Base-by-base conservation (phyloP, 2,888 invertebrate genomes). In the Dynastes hyllus region DNA sequence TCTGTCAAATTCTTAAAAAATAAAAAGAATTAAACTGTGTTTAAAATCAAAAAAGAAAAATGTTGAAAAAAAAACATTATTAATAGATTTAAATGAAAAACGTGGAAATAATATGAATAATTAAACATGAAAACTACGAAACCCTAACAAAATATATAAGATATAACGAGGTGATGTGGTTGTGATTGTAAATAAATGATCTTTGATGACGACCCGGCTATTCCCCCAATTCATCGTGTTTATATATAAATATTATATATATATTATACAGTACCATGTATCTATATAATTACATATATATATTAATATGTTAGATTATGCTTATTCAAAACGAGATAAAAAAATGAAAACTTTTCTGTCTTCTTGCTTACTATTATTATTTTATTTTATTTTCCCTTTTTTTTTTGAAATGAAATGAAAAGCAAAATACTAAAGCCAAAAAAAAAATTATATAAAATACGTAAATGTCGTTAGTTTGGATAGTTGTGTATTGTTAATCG, bases 171-270 rank as follows among this genome's bases (percentile, higher is more conserved):
- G 85, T 86, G 85, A 86, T 86, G 87, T 87, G 88, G 88, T 88
- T 88, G 88, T 88, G 88, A 88, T 88, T 69, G 51, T 69, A 69
- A 29, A 88, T 87, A 78, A 40, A 84, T 86, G 87, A 87, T 88
- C 86, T 87, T 87, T 85, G 88, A 88, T 89, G 88, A 89, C 89
- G 89, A 89, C 88, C 87, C 87, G 88, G 89, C 89, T 87, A 87
- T 88, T 87, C 88, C 69, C 88, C 87, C 88, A 88, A 88, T 87
- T 87, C 88, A 88, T 87, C 87, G 87, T 86, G 85, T 86, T 86
- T 85, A 85, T 83, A 83, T 81, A 83, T 82, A 83, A 81, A 83
- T 83, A 84, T 83, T 83, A 83, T 83, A 83, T 83, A 83, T 84
- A 84, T 81, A 82, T 84, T 85, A 86, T 87, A 87, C 86, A 86